Base-by-base conservation (phyloP, 2,113 vertebrate species). In the Crypturellus undulatus region DNA sequence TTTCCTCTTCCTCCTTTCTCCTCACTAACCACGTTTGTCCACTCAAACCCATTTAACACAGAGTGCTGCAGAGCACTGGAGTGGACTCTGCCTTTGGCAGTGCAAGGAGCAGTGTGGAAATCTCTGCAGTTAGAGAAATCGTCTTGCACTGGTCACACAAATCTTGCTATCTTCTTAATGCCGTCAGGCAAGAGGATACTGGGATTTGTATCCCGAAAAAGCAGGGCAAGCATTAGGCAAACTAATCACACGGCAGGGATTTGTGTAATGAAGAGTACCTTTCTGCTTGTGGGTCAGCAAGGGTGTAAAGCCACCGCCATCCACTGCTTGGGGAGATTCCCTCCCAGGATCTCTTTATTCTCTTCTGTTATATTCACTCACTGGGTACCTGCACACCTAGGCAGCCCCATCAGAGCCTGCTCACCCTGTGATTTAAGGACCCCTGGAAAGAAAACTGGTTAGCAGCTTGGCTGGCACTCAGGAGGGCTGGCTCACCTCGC, bases 221-320 rank as follows among this genome's bases (percentile, higher is more conserved):
- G 89, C 91, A 95, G 87, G 84, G 79, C 92, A 83, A 88, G 72
- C 47, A 80, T 96, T 95, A 94, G 60, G 76, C 82, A 95, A 95
- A 92, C 85, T 80, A 93, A 95, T 95, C 94, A 93, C 7, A 3
- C 72, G 52, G 69, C 76, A 76, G 60, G 94, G 94, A 96, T 94
- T 93, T 95, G 87, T 79, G 79, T 56, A 75, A 83, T 30, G 87
- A 71, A 59, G 93, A 93, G 84, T 9, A 63, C 79, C 90, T 93
- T 22, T 54, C 84, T 79, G 60, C 89, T 17, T 40, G 3, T 8
- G 79, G 72, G 28, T 80, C 87, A 88, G 71, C 62, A 94, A 73
- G 0, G 1, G 24, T 59, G 79, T 71, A 59, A 85, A 67, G 38
- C 78, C 45, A 36, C 40, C 12, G 1, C 81, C 19, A 25, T 42